phyloP scores from a whole-genome alignment of 2,113 vertebrate species.

The Pterocles burchelli region DNA sequence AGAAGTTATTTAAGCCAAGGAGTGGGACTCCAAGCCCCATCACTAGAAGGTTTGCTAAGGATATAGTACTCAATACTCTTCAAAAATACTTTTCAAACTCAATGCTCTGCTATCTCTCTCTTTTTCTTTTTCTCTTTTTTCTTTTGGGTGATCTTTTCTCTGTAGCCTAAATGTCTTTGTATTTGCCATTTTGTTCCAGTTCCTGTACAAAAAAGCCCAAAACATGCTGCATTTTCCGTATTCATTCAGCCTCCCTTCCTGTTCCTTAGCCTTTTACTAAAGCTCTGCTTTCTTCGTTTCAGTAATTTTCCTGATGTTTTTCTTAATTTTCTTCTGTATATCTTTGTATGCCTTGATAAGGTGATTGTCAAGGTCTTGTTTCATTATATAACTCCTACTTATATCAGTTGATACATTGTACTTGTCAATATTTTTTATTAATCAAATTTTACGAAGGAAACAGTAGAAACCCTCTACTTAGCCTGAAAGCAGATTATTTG shows the following conservation, averaged over 20 bases:
- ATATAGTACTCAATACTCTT: not conserved
- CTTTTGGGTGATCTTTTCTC: not conserved
- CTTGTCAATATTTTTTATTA: not conserved
- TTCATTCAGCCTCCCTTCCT: conserved; percentile 9
- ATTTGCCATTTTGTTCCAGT: conserved; percentile 31
- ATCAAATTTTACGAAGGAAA: not conserved
- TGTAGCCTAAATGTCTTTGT: not conserved
- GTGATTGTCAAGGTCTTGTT: conserved; percentile 62
- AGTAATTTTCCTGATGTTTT: conserved; percentile 57
- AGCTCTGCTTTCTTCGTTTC: conserved; percentile 49
- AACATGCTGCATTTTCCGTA: not conserved
- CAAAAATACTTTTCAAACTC: not conserved
- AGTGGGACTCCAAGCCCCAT: not conserved
- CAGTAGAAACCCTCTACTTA: not conserved
- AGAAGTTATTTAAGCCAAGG: not conserved
- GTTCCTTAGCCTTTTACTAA: conserved; percentile 8
- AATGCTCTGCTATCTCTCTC: not conserved
- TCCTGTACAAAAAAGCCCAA: not conserved
- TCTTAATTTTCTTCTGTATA: conserved; percentile 60
- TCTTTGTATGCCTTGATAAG: conserved; percentile 41
- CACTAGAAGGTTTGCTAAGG: not conserved
- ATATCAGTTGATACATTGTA: conserved; percentile 37
- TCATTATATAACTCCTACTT: conserved; percentile 52
- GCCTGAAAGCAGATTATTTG: not conserved
- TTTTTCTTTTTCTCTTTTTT: not conserved